Conservation (phyloP, 2,888 invertebrate genomes). For the Meiosimyza platycephala region DNA sequence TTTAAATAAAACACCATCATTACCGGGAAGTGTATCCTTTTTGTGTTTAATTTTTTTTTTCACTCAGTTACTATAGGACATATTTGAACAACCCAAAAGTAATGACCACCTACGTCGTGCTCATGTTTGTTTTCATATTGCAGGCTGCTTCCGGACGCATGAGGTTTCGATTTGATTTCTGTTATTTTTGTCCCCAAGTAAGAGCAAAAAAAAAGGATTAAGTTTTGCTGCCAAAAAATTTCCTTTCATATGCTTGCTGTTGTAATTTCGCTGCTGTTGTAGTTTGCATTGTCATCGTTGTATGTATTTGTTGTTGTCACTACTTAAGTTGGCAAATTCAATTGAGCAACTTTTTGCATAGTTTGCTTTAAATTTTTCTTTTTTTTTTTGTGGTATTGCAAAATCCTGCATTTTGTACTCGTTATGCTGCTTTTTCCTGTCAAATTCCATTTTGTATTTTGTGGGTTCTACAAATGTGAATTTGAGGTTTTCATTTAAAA, state of each 20-base stretch:
- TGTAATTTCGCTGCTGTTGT: constrained; percentile 46
- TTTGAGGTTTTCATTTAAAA: constrained; percentile 13
- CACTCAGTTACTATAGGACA: no score
- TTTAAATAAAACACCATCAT: no score
- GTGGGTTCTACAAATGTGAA: not conserved
- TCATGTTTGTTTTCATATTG: constrained; percentile 35
- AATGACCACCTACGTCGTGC: not conserved
- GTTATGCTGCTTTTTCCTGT: no score
- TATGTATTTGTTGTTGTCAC: constrained; percentile 24
- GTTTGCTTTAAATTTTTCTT: not conserved
- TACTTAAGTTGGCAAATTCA: constrained; percentile 42
- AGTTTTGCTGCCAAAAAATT: constrained; percentile 47
- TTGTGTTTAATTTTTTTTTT: no score
- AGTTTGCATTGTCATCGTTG: constrained; percentile 3
- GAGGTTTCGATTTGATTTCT: constrained; percentile 61
- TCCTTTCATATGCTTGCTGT: constrained; percentile 49
- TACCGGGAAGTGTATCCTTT: no score
- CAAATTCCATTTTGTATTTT: not conserved
- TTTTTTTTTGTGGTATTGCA: not conserved
- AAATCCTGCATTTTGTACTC: no score
- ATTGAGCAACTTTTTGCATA: constrained; percentile 50
- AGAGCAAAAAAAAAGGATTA: constrained; percentile 51
- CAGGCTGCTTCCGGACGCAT: constrained; percentile 47
- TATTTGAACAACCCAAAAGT: no score
- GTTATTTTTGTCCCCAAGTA: constrained; percentile 35